Percentiles rank a stretch among this genome's conserved stretches.
Conservation (phyloP, 2,888 invertebrate genomes). For the Drosophila vallismaia region DNA sequence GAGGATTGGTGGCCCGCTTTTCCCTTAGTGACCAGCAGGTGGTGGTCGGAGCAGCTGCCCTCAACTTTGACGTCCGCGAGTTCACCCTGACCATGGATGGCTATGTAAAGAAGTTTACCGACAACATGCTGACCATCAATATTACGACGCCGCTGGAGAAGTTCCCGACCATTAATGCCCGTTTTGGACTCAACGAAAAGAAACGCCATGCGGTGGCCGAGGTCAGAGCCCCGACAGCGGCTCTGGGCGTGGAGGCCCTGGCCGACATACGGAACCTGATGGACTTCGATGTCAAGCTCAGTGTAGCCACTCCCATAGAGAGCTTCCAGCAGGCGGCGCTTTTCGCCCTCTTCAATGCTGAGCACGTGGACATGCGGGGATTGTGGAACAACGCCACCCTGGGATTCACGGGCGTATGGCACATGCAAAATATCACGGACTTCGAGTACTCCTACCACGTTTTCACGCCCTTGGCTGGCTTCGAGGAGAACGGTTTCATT, state of each 20-base stretch:
- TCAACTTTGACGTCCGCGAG: conserved; percentile 89
- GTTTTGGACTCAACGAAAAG: conserved; percentile 89
- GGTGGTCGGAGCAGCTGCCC: conserved; percentile 88
- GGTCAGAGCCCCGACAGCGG: conserved; percentile 88
- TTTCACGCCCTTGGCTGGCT: conserved; percentile 91
- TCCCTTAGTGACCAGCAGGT: conserved; percentile 87
- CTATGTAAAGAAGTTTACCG: conserved; percentile 88
- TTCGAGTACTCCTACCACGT: conserved; percentile 91
- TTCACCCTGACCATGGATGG: conserved; percentile 88
- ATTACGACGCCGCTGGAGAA: conserved; percentile 90
- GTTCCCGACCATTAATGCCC: conserved; percentile 87
- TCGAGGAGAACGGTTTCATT: conserved; percentile 91
- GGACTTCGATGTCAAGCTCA: conserved; percentile 90
- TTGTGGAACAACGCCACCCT: conserved; percentile 90
- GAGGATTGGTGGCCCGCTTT: conserved; percentile 88
- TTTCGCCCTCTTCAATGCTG: conserved; percentile 88
- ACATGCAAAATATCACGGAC: conserved; percentile 85
- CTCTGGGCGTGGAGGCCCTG: conserved; percentile 88
- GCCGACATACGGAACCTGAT: conserved; percentile 87
- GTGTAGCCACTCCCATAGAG: conserved; percentile 90
- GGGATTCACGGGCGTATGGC: conserved; percentile 92
- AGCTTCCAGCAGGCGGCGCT: conserved; percentile 88
- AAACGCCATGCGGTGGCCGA: conserved; percentile 90
- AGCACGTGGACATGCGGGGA: conserved; percentile 90
- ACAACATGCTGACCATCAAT: conserved; percentile 90